phyloP scores from a whole-genome alignment of 2,888 invertebrate species.

The Ophonus ardosiacus region DNA sequence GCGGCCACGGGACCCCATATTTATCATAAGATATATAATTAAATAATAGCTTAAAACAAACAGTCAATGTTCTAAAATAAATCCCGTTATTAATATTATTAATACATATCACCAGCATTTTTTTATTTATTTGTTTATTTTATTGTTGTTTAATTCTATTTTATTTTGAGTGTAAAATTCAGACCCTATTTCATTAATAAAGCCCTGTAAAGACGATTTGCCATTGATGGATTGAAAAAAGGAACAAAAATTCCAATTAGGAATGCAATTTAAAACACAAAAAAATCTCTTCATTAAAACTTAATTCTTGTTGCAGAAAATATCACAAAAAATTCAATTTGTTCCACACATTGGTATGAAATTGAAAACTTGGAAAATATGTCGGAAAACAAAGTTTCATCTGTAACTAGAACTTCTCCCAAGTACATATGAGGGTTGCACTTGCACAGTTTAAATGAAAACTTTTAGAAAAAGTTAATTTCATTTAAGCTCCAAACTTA shows the following conservation, averaged over 20 bases:
- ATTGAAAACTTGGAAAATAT: slow-evolving; percentile 13
- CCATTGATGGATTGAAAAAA: neutral
- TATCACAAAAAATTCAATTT: neutral
- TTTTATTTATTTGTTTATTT: too few relatives aligned
- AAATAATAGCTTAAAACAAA: too few relatives aligned
- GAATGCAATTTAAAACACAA: neutral
- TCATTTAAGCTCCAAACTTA: slow-evolving; percentile 11
- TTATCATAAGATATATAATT: too few relatives aligned
- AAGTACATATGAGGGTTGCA: neutral
- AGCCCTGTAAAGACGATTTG: neutral
- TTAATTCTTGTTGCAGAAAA: neutral
- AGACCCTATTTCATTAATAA: too few relatives aligned
- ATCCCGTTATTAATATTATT: too few relatives aligned
- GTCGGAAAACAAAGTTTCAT: slow-evolving; percentile 10
- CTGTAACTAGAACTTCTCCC: neutral
- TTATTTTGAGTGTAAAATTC: too few relatives aligned
- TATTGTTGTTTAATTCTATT: too few relatives aligned
- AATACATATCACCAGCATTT: too few relatives aligned
- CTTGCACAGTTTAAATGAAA: neutral
- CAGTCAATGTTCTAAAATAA: too few relatives aligned
- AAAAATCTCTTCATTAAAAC: slow-evolving; percentile 1
- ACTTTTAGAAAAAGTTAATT: slow-evolving; percentile 5
- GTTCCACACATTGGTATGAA: neutral
- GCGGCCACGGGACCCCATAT: too few relatives aligned
- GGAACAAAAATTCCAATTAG: neutral